phyloP scores from a whole-genome alignment of 2,113 vertebrate species.

The Phalacrocorax carbo region DNA sequence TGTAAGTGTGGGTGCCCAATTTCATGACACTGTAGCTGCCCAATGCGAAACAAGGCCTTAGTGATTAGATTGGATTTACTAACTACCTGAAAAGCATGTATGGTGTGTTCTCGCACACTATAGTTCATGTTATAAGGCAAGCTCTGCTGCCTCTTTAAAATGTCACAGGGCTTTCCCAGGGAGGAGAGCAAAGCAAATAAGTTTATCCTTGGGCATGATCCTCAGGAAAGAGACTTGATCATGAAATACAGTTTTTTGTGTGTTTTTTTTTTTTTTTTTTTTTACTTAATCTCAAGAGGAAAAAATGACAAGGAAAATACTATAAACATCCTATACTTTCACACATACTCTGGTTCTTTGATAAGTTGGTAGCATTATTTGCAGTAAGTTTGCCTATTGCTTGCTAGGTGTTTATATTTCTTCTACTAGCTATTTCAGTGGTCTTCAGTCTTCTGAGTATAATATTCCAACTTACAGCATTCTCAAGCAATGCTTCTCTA shows the following conservation, averaged over 20 bases:
- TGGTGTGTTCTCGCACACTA: rapidly evolving
- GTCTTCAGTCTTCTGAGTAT: background rate
- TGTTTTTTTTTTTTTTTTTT: background rate
- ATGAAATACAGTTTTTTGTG: background rate
- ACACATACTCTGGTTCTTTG: background rate
- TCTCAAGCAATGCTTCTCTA: background rate
- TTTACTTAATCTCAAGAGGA: background rate
- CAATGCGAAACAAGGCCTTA: background rate
- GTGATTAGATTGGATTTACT: background rate
- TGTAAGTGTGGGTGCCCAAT: background rate
- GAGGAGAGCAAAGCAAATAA: background rate
- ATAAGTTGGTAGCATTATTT: background rate
- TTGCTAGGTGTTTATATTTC: background rate
- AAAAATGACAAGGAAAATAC: background rate
- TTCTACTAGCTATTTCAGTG: background rate
- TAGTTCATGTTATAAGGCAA: background rate
- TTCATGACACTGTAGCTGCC: background rate
- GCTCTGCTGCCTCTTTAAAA: background rate
- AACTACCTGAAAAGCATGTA: background rate
- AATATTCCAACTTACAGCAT: background rate
- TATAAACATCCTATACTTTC: background rate
- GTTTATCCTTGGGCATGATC: too few species aligned
- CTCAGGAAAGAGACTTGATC: too few species aligned
- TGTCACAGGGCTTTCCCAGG: background rate
- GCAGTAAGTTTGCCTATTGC: background rate